These are phyloP conservation scores for Platyscapa corneri DNA, from an alignment of 1,140 invertebrate species.

Conservation along the genomic window DNA sequence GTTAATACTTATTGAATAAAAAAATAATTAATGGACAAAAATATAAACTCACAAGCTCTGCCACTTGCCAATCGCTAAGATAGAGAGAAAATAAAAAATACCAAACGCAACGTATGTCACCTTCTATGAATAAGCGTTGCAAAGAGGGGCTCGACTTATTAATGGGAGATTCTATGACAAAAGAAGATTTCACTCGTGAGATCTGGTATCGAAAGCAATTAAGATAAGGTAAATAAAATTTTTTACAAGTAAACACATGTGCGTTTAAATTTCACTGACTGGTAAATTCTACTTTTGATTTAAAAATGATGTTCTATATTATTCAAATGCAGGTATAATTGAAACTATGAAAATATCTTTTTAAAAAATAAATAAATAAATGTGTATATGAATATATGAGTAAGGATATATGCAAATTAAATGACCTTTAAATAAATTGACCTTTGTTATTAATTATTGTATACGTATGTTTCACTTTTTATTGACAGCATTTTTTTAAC, in stretches of 20 bases:
- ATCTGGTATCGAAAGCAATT: constrained; percentile 8
- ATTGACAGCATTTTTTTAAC: too few relatives aligned
- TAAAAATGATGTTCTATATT: neutral
- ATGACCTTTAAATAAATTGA: too few relatives aligned
- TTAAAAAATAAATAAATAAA: too few relatives aligned
- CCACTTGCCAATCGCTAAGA: neutral
- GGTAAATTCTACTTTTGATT: neutral
- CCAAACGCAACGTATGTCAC: neutral
- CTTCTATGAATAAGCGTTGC: neutral
- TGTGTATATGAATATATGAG: too few relatives aligned
- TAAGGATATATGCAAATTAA: too few relatives aligned
- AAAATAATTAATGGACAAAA: neutral
- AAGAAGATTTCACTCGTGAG: neutral
- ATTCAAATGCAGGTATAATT: too few relatives aligned
- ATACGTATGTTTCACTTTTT: too few relatives aligned
- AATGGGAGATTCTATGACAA: neutral
- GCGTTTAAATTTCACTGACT: neutral
- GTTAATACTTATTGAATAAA: too few relatives aligned
- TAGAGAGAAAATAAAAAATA: neutral
- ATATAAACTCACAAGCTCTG: constrained; percentile 21
- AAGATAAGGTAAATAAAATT: constrained; percentile 9
- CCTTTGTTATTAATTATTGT: too few relatives aligned
- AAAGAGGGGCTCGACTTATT: neutral
- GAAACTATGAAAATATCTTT: too few relatives aligned
- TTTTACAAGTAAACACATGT: neutral